Percentiles rank a stretch among this genome's conserved stretches.
phyloP scores from a whole-genome alignment of 92 coral and sea anemone genomes.

The Umimayanthus chanpuru region DNA sequence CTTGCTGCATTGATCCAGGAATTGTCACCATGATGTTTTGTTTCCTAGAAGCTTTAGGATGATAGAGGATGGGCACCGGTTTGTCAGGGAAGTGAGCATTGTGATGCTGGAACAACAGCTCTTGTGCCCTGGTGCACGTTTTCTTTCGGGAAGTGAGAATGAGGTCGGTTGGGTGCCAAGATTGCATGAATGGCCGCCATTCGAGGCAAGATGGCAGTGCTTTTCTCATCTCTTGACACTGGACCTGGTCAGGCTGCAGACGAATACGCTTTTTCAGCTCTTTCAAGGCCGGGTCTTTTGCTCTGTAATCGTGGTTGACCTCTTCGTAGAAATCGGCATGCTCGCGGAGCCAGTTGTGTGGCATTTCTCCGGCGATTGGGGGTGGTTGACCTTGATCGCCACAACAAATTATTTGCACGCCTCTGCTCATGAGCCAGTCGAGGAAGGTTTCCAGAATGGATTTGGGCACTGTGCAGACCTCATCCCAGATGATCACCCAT shows the following conservation, averaged over 20 bases:
- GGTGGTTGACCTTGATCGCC: no score
- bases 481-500: no score
- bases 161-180: constrained; percentile 23
- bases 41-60: background rate
- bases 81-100: background rate
- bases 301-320: background rate
- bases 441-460: no score
- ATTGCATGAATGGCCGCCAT: constrained; percentile 18
- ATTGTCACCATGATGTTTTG: no score
- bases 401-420: no score
- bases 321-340: constrained; percentile 22
- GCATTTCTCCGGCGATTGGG: no score
- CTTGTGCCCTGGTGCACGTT: background rate
- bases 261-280: constrained; percentile 5
- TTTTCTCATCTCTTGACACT: constrained; percentile 42
- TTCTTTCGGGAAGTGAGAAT: constrained; percentile 28
- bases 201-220: constrained; percentile 20
- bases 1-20: no score
- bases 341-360: no score
- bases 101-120: no score
- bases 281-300: background rate
- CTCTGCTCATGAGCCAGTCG: no score
- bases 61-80: background rate
- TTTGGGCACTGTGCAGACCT: no score
- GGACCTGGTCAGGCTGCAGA: background rate